phyloP scores from a whole-genome alignment of 2,888 invertebrate genomes.

The Melinaea menophilus region DNA sequence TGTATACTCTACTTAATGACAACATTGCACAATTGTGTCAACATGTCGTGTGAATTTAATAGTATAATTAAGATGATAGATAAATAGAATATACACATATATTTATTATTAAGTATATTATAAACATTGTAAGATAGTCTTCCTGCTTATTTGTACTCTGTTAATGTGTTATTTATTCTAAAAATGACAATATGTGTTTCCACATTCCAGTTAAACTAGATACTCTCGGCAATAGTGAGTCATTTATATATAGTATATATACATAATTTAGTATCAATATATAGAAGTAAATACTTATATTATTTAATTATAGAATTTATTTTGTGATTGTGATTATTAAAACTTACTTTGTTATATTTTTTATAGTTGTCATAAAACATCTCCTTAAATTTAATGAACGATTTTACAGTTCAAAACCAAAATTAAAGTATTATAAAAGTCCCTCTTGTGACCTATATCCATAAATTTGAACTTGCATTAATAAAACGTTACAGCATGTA shows the following conservation, averaged over 20 bases:
- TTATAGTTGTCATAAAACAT: background rate
- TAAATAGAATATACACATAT: slow-evolving; percentile 24
- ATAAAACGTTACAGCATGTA: slow-evolving; percentile 2
- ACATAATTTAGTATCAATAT: background rate
- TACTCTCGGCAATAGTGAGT: slow-evolving; percentile 31
- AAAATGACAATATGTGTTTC: slow-evolving; percentile 41
- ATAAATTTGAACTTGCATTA: slow-evolving; percentile 7
- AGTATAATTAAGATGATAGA: slow-evolving; percentile 28
- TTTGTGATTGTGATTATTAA: background rate
- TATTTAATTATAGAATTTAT: too few relatives aligned
- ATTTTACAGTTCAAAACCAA: slow-evolving; percentile 1
- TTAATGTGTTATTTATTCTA: slow-evolving; percentile 54
- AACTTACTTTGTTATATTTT: background rate
- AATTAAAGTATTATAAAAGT: slow-evolving; percentile 4
- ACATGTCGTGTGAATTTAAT: slow-evolving; percentile 25
- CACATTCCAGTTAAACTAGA: slow-evolving; percentile 52
- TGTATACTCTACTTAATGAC: too few relatives aligned
- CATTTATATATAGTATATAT: slow-evolving; percentile 1
- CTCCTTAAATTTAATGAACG: slow-evolving; percentile 1
- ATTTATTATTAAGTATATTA: slow-evolving; percentile 30
- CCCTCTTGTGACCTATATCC: slow-evolving; percentile 4
- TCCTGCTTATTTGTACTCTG: slow-evolving; percentile 37
- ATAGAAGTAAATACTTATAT: background rate
- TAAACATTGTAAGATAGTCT: slow-evolving; percentile 35
- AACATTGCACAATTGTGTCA: slow-evolving; percentile 16